phyloP scores from a whole-genome alignment of 2,888 invertebrate genomes.

The Patella ulyssiponensis region DNA sequence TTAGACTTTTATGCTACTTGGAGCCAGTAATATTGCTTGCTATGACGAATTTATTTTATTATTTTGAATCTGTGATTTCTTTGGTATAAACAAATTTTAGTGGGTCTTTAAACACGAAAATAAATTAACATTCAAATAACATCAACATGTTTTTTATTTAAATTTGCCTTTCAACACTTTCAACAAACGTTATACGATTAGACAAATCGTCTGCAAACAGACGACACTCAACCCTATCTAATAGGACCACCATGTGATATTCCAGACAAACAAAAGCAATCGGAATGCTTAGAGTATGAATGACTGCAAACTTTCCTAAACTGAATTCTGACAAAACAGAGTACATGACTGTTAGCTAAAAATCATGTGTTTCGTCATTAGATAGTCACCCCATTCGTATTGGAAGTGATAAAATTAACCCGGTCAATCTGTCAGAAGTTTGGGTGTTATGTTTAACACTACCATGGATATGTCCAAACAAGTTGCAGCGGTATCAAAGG shows the following conservation, averaged over 20 bases:
- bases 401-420: not conserved
- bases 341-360: not conserved
- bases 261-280: not conserved
- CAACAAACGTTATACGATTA: too few relatives aligned
- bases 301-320: not conserved
- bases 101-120: too few relatives aligned
- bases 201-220: too few relatives aligned
- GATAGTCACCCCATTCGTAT: not conserved
- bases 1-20: too few relatives aligned
- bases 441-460: constrained; percentile 4
- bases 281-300: constrained; percentile 6
- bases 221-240: too few relatives aligned
- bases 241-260: not conserved
- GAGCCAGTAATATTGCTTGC: too few relatives aligned
- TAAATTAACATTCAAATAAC: too few relatives aligned
- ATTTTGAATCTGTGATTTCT: too few relatives aligned
- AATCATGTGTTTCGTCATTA: not conserved
- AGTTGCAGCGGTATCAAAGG: not conserved
- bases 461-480: not conserved
- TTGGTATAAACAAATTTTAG: too few relatives aligned
- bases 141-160: too few relatives aligned
- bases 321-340: constrained; percentile 4
- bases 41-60: too few relatives aligned
- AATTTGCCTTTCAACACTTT: too few relatives aligned
- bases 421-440: not conserved